phyloP scores from a whole-genome alignment of 2,113 vertebrate genomes.

The Athene cunicularia region DNA sequence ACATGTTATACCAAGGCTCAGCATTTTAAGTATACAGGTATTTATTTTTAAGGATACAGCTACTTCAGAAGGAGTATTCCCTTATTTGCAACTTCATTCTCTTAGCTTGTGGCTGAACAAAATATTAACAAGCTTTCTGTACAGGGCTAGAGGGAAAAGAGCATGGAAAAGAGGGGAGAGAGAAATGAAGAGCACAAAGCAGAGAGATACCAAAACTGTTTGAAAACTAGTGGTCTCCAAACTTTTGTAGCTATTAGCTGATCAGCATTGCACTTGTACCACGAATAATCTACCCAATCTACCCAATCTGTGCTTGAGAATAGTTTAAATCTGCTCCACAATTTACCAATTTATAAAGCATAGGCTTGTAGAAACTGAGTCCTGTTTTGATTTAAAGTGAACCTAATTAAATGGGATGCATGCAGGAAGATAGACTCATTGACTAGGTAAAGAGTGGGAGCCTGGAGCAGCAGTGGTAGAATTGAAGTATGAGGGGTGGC shows the following conservation, averaged over 20 bases:
- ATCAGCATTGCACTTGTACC: not conserved
- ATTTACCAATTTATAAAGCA: not conserved
- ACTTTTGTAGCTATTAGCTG: not conserved
- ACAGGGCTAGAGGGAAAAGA: not conserved
- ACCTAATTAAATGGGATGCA: conserved; percentile 16
- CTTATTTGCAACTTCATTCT: not conserved
- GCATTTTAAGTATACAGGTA: not conserved
- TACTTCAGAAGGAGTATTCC: not conserved
- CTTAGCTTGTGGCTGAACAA: not conserved
- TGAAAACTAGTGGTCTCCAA: not conserved
- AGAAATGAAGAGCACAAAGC: conserved; percentile 1
- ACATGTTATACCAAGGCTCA: not conserved
- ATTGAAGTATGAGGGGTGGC: not conserved
- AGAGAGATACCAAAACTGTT: not conserved
- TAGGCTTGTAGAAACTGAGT: not conserved
- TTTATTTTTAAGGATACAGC: not conserved
- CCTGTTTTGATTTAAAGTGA: not conserved
- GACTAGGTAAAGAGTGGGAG: not conserved
- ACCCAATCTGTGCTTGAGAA: not conserved
- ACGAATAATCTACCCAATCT: not conserved
- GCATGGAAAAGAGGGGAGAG: not conserved
- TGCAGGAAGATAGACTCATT: not conserved
- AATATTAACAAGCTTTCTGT: not conserved
- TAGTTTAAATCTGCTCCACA: not conserved
- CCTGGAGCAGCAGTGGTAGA: conserved; percentile 49